These are phyloP conservation scores for Labeo calbasu DNA, from an alignment of 2,797 vertebrate species.

Conservation along the genomic window DNA sequence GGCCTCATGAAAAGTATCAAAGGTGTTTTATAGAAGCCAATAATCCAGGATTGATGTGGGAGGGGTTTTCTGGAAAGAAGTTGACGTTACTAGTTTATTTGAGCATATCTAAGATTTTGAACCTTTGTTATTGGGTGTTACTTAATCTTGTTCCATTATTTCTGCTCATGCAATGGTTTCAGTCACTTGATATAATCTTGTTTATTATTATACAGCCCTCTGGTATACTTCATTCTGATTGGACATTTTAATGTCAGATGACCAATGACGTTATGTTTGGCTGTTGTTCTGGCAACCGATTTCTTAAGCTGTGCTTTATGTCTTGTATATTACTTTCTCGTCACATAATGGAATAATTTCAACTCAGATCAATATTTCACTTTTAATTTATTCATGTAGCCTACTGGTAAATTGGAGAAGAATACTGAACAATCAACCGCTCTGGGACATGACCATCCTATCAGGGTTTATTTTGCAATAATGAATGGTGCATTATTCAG, in stretches of 20 bases:
- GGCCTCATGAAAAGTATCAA: not conserved
- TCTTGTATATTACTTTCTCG: not conserved
- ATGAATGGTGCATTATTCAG: not conserved
- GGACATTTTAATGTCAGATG: not conserved
- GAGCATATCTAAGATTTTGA: not conserved
- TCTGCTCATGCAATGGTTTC: not conserved
- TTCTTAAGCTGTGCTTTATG: not conserved
- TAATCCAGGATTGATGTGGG: not conserved
- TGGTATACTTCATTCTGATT: not conserved
- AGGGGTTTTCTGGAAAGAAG: not conserved
- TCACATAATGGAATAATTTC: not conserved
- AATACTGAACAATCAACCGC: not conserved
- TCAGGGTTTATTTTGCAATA: not conserved
- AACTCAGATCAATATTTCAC: not conserved
- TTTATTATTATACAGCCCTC: not conserved
- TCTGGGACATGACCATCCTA: not conserved
- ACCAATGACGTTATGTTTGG: not conserved
- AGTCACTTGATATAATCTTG: not conserved
- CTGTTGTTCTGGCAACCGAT: not conserved
- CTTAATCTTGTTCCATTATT: not conserved
- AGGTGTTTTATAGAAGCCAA: not conserved
- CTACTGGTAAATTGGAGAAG: no score
- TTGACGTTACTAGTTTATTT: not conserved
- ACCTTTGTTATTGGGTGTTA: not conserved
- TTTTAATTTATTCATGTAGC: not conserved